Evolutionary conservation across 1,140 invertebrate species (phyloP).

Genomic region (Panonychus citri): DNA sequence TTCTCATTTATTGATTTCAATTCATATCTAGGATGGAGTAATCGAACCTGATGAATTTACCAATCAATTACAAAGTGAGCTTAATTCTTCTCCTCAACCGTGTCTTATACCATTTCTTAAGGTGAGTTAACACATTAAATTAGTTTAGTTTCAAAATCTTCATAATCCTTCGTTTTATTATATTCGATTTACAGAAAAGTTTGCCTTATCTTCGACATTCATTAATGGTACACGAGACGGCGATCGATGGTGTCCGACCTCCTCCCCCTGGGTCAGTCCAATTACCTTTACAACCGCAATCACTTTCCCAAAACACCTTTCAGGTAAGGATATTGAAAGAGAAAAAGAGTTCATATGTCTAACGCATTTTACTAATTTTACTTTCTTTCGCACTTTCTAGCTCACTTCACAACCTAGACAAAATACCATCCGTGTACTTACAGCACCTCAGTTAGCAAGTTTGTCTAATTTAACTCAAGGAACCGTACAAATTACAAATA

Average conservation of each 20-base stretch:
- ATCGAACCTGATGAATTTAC: constrained; percentile 93
- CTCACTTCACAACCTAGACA: not conserved
- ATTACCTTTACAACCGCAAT: constrained; percentile 18
- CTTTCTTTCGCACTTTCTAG: not conserved
- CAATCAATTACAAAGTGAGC: constrained; percentile 66
- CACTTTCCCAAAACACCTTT: constrained; percentile 18
- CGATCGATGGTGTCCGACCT: constrained; percentile 82
- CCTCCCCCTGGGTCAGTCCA: constrained; percentile 32
- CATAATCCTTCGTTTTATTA: not conserved
- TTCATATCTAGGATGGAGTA: constrained; percentile 42
- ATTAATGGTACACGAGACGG: constrained; percentile 62
- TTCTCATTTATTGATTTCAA: not conserved
- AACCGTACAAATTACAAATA: too few species aligned
- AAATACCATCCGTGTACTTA: not conserved
- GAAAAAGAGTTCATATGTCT: too few species aligned
- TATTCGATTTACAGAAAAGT: constrained; percentile 48
- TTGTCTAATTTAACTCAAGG: too few species aligned
- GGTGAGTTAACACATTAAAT: constrained; percentile 27
- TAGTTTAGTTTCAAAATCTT: not conserved
- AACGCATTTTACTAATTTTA: too few species aligned
- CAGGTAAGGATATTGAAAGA: too few species aligned
- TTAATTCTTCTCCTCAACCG: constrained; percentile 88
- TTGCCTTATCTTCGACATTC: constrained; percentile 73
- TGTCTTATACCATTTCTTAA: constrained; percentile 91
- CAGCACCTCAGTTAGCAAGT: too few species aligned